phyloP scores from a whole-genome alignment of 2,797 vertebrate species.

The Limosa lapponica region DNA sequence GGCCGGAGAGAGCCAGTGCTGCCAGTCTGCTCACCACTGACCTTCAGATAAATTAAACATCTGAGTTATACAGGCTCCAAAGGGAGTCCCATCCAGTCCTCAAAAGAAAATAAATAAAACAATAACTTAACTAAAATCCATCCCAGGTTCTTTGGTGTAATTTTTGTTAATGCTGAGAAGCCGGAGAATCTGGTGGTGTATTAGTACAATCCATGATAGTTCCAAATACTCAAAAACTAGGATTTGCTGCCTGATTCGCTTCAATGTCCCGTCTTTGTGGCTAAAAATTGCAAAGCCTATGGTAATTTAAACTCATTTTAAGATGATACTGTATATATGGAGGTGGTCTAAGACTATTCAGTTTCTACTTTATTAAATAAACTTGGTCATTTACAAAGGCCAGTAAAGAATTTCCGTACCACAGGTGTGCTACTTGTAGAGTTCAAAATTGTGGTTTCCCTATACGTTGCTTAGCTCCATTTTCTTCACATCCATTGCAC shows the following conservation, averaged over 20 bases:
- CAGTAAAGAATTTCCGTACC: neutral
- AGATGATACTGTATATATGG: neutral
- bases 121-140: slow-evolving; percentile 81
- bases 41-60: slow-evolving; percentile 67
- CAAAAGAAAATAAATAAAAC: slow-evolving; percentile 81
- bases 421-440: neutral
- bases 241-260: slow-evolving; percentile 66
- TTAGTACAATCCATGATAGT: slow-evolving; percentile 69
- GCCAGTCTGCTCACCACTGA: slow-evolving; percentile 36
- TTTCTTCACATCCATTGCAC: slow-evolving; percentile 54
- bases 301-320: neutral
- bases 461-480: neutral
- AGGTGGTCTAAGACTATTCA: neutral
- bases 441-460: neutral
- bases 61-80: slow-evolving; percentile 66
- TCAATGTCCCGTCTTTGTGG: slow-evolving; percentile 34
- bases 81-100: slow-evolving; percentile 75
- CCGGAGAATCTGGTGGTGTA: slow-evolving; percentile 75
- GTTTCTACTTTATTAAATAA: slow-evolving; percentile 33
- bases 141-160: slow-evolving; percentile 82
- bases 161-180: slow-evolving; percentile 74
- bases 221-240: slow-evolving; percentile 69
- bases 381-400: slow-evolving; percentile 9
- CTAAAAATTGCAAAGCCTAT: slow-evolving; percentile 29
- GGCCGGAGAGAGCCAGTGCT: slow-evolving; percentile 51